These are phyloP conservation scores for Oenanthe melanoleuca DNA, from an alignment of 2,113 vertebrate genomes.

Conservation along the genomic window DNA sequence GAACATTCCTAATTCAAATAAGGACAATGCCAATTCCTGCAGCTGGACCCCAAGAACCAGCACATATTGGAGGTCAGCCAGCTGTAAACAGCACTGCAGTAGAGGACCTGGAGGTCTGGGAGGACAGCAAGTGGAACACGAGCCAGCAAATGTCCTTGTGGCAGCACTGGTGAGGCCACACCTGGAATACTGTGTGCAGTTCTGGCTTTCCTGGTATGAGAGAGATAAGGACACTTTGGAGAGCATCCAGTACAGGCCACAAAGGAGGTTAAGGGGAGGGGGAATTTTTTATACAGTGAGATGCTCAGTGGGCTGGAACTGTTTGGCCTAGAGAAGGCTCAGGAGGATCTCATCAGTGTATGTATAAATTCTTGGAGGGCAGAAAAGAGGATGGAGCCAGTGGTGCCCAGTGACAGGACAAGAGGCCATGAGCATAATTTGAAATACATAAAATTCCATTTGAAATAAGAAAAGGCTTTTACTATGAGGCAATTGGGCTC, in stretches of 20 bases:
- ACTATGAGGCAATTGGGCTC: fast-evolving
- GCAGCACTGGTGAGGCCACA: background rate
- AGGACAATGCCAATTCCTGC: background rate
- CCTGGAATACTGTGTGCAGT: background rate
- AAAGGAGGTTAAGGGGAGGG: background rate
- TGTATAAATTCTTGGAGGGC: background rate
- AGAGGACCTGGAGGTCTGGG: background rate
- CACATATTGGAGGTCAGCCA: background rate
- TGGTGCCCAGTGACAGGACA: background rate
- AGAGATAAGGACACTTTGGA: background rate
- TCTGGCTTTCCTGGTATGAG: background rate
- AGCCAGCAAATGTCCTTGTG: background rate
- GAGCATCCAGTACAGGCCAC: background rate
- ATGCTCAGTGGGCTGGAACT: background rate
- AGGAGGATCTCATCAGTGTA: background rate
- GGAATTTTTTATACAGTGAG: background rate
- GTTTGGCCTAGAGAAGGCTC: background rate
- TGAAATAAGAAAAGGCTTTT: background rate
- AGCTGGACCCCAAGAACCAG: background rate
- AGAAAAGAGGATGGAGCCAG: background rate
- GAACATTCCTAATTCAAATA: background rate
- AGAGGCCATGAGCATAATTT: background rate
- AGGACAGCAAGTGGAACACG: background rate
- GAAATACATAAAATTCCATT: background rate
- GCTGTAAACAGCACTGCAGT: background rate